A percentile compares a stretch with the other conserved stretches of the same genome.
Evolutionary conservation across 2,113 vertebrate species (phyloP).

Genomic region (Desmodus rotundus): DNA sequence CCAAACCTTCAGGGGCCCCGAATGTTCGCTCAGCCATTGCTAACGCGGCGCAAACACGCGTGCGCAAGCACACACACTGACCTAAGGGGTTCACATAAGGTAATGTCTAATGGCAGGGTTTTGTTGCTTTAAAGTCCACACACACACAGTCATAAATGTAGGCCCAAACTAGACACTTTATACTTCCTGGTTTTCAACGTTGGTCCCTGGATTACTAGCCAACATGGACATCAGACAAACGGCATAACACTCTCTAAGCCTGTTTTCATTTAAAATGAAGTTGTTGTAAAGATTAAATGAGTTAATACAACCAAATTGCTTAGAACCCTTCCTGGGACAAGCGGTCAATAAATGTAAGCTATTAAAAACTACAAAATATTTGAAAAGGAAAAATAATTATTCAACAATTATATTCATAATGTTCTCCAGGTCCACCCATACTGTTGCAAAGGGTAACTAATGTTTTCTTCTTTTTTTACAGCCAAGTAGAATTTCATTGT

Average conservation of each 20-base stretch:
- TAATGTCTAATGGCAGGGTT: neutral
- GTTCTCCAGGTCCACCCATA: too few relatives aligned
- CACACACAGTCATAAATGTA: neutral
- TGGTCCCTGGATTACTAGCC: neutral
- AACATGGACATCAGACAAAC: neutral
- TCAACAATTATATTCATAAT: neutral
- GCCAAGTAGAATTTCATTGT: too few relatives aligned
- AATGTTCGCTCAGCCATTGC: neutral
- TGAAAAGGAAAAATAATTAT: neutral
- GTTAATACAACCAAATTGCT: neutral
- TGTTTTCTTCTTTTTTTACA: too few relatives aligned
- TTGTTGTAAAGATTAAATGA: neutral
- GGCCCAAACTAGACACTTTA: neutral
- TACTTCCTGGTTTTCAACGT: neutral
- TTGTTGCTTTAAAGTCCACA: neutral
- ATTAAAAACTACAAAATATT: neutral
- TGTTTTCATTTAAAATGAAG: neutral
- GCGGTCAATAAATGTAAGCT: neutral
- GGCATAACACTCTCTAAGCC: neutral
- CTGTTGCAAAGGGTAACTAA: too few relatives aligned
- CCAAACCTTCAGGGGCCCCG: rapidly evolving
- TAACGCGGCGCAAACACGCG: rapidly evolving
- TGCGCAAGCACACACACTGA: neutral
- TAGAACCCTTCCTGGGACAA: neutral
- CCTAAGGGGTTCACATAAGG: neutral